phyloP scores from a whole-genome alignment of 2,797 vertebrate species.

The Spheniscus humboldti region DNA sequence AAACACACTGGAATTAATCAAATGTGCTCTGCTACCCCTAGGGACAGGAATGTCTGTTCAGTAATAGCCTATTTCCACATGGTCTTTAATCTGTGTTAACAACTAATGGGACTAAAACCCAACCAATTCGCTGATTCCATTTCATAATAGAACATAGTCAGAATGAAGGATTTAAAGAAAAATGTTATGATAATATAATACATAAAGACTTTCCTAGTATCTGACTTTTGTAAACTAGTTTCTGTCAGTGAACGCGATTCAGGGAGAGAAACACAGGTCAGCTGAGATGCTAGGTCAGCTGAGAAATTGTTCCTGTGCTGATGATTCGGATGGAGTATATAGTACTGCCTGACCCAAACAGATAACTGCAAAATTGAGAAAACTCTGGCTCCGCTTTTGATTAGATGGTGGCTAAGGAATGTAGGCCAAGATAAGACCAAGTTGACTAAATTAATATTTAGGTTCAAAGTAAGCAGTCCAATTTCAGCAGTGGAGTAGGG shows the following conservation, averaged over 20 bases:
- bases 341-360: background rate
- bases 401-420: background rate
- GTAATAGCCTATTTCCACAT: background rate
- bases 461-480: background rate
- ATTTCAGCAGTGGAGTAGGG: background rate
- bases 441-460: background rate
- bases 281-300: background rate
- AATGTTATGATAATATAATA: background rate
- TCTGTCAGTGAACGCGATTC: background rate
- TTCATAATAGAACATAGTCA: background rate
- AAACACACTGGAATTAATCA: background rate
- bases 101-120: background rate
- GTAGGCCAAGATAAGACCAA: background rate
- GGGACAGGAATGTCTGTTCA: background rate
- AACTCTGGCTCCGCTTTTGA: background rate
- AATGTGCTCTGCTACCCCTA: background rate
- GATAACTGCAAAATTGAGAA: background rate
- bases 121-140: background rate
- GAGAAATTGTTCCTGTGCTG: background rate
- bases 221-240: background rate
- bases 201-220: background rate
- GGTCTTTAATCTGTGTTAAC: background rate
- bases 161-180: background rate
- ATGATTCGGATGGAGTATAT: background rate
- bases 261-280: background rate